Percentiles rank a stretch among this genome's conserved stretches.
These are phyloP conservation scores for Isurus oxyrinchus DNA, from an alignment of 2,113 vertebrate genomes.

Conservation along the genomic window DNA sequence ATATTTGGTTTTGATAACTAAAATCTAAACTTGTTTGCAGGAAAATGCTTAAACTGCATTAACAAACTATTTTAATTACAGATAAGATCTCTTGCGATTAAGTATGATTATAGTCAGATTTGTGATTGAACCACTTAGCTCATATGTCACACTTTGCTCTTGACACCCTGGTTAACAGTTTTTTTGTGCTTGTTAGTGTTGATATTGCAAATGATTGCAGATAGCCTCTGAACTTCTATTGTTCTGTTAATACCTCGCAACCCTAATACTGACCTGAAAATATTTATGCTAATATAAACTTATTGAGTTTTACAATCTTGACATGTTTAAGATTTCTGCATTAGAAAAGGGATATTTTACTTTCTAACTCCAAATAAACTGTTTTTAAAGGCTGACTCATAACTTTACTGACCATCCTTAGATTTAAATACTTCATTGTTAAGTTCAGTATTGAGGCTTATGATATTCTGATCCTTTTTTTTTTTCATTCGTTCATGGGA, in stretches of 20 bases:
- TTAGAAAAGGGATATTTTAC: slow-evolving; percentile 16
- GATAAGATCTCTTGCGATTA: not conserved
- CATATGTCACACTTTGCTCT: not conserved
- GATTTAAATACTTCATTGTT: not conserved
- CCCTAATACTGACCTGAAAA: not conserved
- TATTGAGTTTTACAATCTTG: not conserved
- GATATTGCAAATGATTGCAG: not conserved
- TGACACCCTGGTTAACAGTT: not conserved
- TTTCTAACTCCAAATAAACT: not conserved
- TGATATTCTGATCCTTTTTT: not conserved
- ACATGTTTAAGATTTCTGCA: not conserved
- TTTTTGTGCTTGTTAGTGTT: not conserved
- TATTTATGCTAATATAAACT: not conserved
- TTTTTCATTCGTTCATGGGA: no score
- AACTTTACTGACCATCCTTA: not conserved
- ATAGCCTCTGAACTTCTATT: not conserved
- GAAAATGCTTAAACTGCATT: slow-evolving; percentile 11
- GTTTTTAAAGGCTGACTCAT: slow-evolving; percentile 8
- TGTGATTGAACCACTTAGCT: not conserved
- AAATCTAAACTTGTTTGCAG: not conserved
- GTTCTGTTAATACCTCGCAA: not conserved
- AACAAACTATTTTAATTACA: not conserved
- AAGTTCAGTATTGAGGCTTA: not conserved
- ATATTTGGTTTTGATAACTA: not conserved
- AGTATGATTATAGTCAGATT: not conserved